Percentiles rank a stretch among this genome's conserved stretches.
Evolutionary conservation across 2,113 vertebrate species (phyloP).

Genomic region (Peromyscus californicus): DNA sequence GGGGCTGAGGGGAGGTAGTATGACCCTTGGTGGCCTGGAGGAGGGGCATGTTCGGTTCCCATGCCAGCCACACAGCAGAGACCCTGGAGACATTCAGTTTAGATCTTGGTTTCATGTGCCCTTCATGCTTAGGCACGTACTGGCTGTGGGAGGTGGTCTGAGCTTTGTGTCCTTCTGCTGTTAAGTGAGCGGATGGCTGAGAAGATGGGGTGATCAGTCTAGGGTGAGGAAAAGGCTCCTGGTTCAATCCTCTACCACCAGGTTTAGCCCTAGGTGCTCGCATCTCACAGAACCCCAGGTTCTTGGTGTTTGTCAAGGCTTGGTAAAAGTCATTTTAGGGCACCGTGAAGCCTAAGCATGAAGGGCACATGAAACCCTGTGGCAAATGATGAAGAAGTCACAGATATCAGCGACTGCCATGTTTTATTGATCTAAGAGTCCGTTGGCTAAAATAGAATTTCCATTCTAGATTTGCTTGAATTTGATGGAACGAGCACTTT

Average conservation of each 20-base stretch:
- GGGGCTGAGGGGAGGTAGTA: not conserved
- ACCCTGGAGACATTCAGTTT: not conserved
- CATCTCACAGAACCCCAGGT: not conserved
- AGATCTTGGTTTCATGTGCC: not conserved
- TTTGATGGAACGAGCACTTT: not conserved
- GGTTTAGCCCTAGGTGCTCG: not conserved
- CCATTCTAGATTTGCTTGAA: not conserved
- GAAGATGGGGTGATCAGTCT: not conserved
- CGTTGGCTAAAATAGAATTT: not conserved
- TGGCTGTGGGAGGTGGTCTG: constrained; percentile 8
- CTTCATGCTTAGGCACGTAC: too few relatives aligned
- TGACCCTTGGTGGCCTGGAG: not conserved
- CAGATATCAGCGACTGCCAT: not conserved
- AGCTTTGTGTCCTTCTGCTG: not conserved
- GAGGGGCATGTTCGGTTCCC: not conserved
- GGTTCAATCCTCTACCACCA: rapidly evolving
- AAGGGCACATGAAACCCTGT: not conserved
- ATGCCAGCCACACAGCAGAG: not conserved
- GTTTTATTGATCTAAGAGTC: not conserved
- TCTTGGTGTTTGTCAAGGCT: not conserved
- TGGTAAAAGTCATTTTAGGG: not conserved
- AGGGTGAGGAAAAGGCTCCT: not conserved
- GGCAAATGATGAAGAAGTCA: not conserved
- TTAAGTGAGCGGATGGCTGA: not conserved
- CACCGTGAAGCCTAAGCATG: not conserved